These are phyloP conservation scores for Xylota sylvarum DNA, from an alignment of 2,888 invertebrate species.

Conservation along the genomic window DNA sequence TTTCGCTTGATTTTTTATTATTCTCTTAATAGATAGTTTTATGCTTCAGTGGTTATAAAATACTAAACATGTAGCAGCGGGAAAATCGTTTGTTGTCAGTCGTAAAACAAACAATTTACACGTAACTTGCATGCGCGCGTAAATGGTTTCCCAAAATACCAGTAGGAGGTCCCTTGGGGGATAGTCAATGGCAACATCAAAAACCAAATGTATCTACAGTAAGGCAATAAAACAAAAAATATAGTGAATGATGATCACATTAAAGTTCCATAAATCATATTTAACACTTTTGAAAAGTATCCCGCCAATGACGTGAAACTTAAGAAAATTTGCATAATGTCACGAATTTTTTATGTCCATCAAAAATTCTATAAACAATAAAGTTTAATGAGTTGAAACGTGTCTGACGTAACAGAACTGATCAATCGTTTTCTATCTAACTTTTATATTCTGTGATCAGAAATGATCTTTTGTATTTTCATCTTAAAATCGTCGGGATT, in stretches of 20 bases:
- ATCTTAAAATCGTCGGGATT: too few species aligned
- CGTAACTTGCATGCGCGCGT: not conserved
- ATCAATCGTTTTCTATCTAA: too few species aligned
- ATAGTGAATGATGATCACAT: not conserved
- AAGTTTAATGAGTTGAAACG: too few species aligned
- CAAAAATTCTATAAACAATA: too few species aligned
- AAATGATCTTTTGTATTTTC: too few species aligned
- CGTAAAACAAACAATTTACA: slow-evolving; percentile 22
- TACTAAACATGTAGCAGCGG: slow-evolving; percentile 5
- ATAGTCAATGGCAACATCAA: not conserved
- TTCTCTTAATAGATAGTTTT: not conserved
- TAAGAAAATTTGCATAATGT: not conserved
- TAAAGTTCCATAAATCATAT: not conserved
- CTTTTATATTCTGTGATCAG: too few species aligned
- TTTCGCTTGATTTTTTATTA: slow-evolving; percentile 16
- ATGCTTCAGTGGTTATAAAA: slow-evolving; percentile 27
- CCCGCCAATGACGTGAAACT: not conserved
- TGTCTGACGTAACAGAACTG: too few species aligned
- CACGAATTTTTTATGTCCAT: too few species aligned
- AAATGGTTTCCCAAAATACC: not conserved
- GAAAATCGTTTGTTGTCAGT: slow-evolving; percentile 3
- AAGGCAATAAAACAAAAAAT: not conserved
- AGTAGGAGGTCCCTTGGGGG: not conserved
- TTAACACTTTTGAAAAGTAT: not conserved
- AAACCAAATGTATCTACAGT: not conserved